phyloP scores from a whole-genome alignment of 2,113 vertebrate species.

The Eurypyga helias region DNA sequence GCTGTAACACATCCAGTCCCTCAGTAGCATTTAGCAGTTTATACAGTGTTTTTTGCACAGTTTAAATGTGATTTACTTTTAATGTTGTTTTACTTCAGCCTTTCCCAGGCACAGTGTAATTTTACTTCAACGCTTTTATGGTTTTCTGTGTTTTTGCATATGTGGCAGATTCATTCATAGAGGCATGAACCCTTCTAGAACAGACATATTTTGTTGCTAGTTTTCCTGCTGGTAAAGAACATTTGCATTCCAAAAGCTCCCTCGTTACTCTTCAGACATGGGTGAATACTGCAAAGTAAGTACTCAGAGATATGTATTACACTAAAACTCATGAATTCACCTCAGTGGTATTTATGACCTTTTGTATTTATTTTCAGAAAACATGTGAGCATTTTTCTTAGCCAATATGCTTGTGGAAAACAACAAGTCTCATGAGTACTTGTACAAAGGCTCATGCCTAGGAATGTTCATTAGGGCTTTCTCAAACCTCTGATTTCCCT shows the following conservation, averaged over 20 bases:
- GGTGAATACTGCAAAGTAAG: constrained; percentile 28
- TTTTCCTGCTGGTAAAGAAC: constrained; percentile 20
- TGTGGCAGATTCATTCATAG: constrained; percentile 2
- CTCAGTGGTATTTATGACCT: constrained; percentile 67
- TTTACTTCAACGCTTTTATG: not conserved
- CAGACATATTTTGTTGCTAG: not conserved
- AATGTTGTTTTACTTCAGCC: constrained; percentile 24
- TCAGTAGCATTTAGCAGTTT: constrained; percentile 47
- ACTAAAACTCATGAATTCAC: constrained; percentile 56
- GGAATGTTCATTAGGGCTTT: constrained; percentile 24
- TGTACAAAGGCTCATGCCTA: constrained; percentile 42
- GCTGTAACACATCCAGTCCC: constrained; percentile 24
- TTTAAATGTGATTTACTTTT: constrained; percentile 40
- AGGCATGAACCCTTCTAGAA: not conserved
- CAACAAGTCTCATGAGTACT: constrained; percentile 46
- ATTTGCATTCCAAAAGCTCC: constrained; percentile 43
- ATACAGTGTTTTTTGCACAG: not conserved
- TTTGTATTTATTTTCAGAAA: constrained; percentile 64
- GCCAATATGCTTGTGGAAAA: constrained; percentile 44
- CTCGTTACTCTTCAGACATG: constrained; percentile 55
- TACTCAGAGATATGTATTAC: constrained; percentile 35
- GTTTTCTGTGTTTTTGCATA: not conserved
- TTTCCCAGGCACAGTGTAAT: constrained; percentile 34
- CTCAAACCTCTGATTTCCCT: constrained; percentile 26
- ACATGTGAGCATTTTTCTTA: constrained; percentile 28